phyloP scores from a whole-genome alignment of 2,113 vertebrate species.

The Tragelaphus imberbis region DNA sequence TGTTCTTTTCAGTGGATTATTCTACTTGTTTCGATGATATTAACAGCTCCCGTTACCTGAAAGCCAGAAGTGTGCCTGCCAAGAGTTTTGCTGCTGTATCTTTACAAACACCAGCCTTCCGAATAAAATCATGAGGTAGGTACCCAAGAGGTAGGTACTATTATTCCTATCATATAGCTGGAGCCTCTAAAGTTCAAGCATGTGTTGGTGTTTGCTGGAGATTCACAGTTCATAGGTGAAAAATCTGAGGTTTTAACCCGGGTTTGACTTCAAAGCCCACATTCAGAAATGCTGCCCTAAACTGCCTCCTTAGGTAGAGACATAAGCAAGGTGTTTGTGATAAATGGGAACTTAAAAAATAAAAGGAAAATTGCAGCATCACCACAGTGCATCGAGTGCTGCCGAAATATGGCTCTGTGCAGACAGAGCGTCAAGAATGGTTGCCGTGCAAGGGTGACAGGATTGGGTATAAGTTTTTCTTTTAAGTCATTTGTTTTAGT shows the following conservation, averaged over 20 bases:
- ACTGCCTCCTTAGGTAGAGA: not conserved
- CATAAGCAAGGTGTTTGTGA: not conserved
- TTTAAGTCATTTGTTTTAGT: not conserved
- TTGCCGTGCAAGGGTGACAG: not conserved
- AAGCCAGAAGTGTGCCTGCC: not conserved
- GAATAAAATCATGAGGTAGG: not conserved
- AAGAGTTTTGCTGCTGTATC: not conserved
- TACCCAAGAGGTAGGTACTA: not conserved
- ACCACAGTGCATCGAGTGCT: not conserved
- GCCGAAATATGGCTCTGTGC: not conserved
- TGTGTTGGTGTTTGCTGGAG: not conserved
- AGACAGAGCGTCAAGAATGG: not conserved
- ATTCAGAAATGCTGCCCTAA: not conserved
- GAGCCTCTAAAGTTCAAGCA: not conserved
- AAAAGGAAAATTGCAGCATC: not conserved
- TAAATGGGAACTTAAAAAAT: not conserved
- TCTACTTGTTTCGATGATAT: not conserved
- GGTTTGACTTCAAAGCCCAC: not conserved
- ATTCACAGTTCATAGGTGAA: not conserved
- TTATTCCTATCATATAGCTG: not conserved
- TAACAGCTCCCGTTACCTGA: not conserved
- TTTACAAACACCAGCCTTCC: not conserved
- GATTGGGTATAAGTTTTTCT: not conserved
- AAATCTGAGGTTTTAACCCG: not conserved
- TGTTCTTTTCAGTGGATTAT: not conserved